Evolutionary conservation across 2,797 vertebrate genomes (phyloP).

Genomic region (Chloroceryle amazona): DNA sequence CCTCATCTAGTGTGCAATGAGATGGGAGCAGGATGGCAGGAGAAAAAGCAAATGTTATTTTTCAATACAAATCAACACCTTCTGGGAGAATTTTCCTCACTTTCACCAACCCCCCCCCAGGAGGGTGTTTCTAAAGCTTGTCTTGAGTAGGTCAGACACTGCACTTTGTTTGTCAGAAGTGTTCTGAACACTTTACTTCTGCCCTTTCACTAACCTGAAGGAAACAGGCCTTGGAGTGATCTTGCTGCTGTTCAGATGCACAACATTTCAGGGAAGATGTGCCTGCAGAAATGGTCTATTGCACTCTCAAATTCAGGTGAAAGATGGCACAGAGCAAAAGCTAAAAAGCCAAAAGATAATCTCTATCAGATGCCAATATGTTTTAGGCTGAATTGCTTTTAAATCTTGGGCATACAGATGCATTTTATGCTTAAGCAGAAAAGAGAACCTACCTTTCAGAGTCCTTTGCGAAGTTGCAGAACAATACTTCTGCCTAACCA

Average conservation of each 20-base stretch:
- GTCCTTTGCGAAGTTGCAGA: neutral
- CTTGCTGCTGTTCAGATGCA: neutral
- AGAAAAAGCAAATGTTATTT: neutral
- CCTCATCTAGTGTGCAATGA: neutral
- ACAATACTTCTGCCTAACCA: neutral
- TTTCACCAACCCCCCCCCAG: neutral
- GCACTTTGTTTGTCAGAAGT: neutral
- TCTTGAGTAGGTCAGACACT: neutral
- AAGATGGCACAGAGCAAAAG: neutral
- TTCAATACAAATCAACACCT: neutral
- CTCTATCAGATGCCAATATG: neutral
- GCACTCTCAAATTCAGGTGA: neutral
- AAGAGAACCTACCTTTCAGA: neutral
- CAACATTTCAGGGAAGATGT: neutral
- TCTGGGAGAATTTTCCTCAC: neutral
- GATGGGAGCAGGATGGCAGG: neutral
- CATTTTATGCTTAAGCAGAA: neutral
- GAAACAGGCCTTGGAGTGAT: neutral
- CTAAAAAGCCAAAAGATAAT: neutral
- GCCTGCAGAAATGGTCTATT: neutral
- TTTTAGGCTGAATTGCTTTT: neutral
- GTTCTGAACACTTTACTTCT: neutral
- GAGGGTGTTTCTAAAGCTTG: neutral
- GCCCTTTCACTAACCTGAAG: neutral
- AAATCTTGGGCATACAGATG: neutral